Percentiles rank a stretch among this genome's conserved stretches.
These are phyloP conservation scores for Agrochola litura DNA, from an alignment of 2,888 invertebrate species.

Conservation along the genomic window DNA sequence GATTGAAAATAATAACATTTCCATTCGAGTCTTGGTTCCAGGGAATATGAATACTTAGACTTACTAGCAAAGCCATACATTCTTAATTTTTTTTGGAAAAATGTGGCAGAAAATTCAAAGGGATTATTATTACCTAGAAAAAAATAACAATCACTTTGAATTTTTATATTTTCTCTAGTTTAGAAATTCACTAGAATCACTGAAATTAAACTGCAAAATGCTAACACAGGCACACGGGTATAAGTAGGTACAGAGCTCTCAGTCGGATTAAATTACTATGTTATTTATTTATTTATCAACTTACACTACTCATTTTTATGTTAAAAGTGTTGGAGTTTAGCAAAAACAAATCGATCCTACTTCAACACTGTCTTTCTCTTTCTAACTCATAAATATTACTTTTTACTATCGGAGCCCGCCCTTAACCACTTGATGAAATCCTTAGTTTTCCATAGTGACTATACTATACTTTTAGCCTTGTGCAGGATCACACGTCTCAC, in stretches of 20 bases:
- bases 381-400: too few species aligned
- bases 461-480: too few species aligned
- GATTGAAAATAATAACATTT: background rate
- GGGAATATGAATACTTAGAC: background rate
- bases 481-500: too few species aligned
- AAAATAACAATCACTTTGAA: background rate
- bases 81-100: background rate
- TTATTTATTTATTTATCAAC: too few species aligned
- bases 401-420: too few species aligned
- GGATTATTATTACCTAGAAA: background rate
- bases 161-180: background rate
- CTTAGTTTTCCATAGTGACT: too few species aligned
- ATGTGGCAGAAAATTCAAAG: background rate
- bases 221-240: background rate
- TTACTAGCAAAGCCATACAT: background rate
- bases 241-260: background rate
- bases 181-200: background rate
- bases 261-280: too few species aligned
- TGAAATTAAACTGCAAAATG: background rate
- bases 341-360: too few species aligned
- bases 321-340: too few species aligned
- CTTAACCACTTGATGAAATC: too few species aligned
- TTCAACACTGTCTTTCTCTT: too few species aligned
- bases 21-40: background rate
- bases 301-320: too few species aligned